A percentile compares a stretch with the other conserved stretches of the same genome.
phyloP scores from a whole-genome alignment of 1,140 invertebrate genomes.

The Drosophila nebulosa region DNA sequence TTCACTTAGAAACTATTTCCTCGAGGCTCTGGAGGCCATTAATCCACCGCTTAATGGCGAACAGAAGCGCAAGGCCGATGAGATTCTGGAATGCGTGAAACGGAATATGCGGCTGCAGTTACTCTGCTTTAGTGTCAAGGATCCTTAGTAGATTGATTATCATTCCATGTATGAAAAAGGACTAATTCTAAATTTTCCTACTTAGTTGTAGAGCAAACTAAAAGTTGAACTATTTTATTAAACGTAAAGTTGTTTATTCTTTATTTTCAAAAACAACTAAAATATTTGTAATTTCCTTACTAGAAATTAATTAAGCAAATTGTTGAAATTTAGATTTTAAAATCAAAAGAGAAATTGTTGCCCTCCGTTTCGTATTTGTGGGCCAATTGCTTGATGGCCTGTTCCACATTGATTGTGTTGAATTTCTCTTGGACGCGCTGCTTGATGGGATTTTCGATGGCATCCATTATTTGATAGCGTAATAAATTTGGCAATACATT shows the following conservation, averaged over 20 bases:
- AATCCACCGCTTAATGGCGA: conserved; percentile 67
- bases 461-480: conserved; percentile 91
- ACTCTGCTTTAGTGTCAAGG: conserved; percentile 76
- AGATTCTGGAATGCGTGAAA: conserved; percentile 76
- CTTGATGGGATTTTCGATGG: conserved; percentile 88
- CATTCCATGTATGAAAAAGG: conserved; percentile 32
- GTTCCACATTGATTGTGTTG: conserved; percentile 87
- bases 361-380: conserved; percentile 85
- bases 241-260: conserved; percentile 28
- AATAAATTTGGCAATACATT: conserved; percentile 91
- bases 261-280: neutral
- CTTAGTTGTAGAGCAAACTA: neutral
- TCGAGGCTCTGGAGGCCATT: conserved; percentile 80
- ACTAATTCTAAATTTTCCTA: neutral
- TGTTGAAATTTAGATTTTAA: conserved; percentile 35
- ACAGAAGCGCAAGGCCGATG: conserved; percentile 72
- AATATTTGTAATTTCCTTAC: neutral
- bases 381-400: conserved; percentile 86
- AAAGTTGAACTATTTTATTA: too few relatives aligned
- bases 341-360: conserved; percentile 56
- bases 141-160: conserved; percentile 55
- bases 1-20: conserved; percentile 65
- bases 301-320: neutral
- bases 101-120: conserved; percentile 80
- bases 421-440: conserved; percentile 85